Base-by-base conservation (phyloP, 1,140 invertebrate species). In the Drosophila fuyamai region DNA sequence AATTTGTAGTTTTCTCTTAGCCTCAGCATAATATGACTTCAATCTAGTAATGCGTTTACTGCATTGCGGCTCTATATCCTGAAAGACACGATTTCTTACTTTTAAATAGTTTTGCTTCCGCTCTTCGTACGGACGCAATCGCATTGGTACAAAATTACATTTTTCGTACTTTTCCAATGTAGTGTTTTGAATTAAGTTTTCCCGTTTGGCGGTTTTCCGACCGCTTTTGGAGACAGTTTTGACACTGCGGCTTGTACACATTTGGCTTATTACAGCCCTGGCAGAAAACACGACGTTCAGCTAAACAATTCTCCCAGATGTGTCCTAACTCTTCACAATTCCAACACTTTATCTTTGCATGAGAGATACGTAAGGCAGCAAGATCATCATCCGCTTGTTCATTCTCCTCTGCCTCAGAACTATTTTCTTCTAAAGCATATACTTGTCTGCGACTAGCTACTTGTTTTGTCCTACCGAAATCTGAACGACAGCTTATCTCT, bases 261-360 rank as follows among this genome's bases (percentile, higher is more conserved):
- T 43, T 8, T 16, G 1, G 41, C 41, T 14, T 43, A 5, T 23
- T 23, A n/a, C 27, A 50, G 12, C 23, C 18, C 5, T 48, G 27
- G 18, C 46, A 48, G 8, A 48, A 48, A 8, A 27, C 8, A 12
- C 23, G 47, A 29, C 47, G 47, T 8, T 29, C 23, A 7, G 47
- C 47, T 29, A 50, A 50, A 14, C 47, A 50, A 13, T 50, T 27
- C 6, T 23, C 13, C 13, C 23, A 29, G 6, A 50, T 27, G n/a
- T 48, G 47, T 13, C 47, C 47, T 7, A 27, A 13, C n/a, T 48
- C 13, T 8, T 23, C 10, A 6, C 23, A 27, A 18, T 48, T 48
- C 46, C 46, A 48, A 23, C 46, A 48, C 40, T 14, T 41, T 14
- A 41, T n/a, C 41, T 43, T 43, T 16, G 14, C 41, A 38, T 38